Conservation (phyloP, 2,888 invertebrate species). For the Hymenopus coronatus region DNA sequence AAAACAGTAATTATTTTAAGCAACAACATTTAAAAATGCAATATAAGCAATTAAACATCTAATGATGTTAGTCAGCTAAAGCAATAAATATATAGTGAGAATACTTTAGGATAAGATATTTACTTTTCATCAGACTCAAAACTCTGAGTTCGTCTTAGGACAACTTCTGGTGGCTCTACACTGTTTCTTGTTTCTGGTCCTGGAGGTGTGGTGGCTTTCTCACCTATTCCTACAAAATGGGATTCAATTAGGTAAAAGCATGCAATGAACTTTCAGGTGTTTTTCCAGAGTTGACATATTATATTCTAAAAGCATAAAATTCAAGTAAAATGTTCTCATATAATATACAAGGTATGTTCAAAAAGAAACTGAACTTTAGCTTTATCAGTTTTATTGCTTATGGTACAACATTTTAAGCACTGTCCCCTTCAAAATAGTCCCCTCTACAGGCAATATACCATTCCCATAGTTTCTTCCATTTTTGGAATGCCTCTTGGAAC, state of each 20-base stretch:
- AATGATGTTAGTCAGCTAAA: constrained; percentile 7
- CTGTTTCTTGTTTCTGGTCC: constrained; percentile 44
- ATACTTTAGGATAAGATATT: constrained; percentile 49
- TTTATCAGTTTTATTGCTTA: too few relatives aligned
- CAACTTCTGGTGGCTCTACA: constrained; percentile 59
- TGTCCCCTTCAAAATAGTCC: too few relatives aligned
- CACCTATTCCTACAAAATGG: constrained; percentile 44
- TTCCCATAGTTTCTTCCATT: too few relatives aligned
- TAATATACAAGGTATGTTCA: neutral
- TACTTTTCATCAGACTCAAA: constrained; percentile 87
- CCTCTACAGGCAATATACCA: too few relatives aligned
- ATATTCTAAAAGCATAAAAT: too few relatives aligned
- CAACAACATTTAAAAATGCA: neutral
- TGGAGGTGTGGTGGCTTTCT: constrained; percentile 44
- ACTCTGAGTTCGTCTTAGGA: constrained; percentile 78
- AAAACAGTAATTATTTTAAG: neutral
- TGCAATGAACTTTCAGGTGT: neutral
- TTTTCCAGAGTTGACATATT: too few relatives aligned
- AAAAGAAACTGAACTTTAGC: too few relatives aligned
- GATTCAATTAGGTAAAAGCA: constrained; percentile 22
- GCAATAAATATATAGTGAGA: constrained; percentile 1
- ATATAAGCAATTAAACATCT: neutral
- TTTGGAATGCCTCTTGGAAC: too few relatives aligned
- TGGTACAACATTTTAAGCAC: too few relatives aligned
- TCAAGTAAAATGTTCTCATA: neutral